Evolutionary conservation across 2,797 vertebrate genomes (phyloP).

Genomic region (Scolopax bukidnonensis): DNA sequence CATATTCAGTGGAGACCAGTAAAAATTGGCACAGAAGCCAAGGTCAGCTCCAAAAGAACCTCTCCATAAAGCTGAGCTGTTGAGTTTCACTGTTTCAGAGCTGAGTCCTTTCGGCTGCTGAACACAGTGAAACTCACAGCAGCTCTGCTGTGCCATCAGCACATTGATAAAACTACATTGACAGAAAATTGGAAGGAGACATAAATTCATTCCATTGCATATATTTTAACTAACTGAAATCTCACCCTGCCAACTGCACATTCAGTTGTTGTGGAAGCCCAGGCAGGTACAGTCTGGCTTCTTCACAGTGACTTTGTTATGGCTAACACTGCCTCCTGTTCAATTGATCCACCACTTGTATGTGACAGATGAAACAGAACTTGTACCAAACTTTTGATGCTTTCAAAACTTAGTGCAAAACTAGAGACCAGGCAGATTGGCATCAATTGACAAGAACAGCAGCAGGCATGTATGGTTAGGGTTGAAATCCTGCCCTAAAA

Average conservation of each 20-base stretch:
- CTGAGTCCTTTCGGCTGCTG: neutral
- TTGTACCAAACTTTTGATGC: accelerated
- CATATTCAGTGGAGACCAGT: neutral
- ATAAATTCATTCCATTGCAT: neutral
- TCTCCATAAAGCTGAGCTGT: neutral
- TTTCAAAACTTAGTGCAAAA: neutral
- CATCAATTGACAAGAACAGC: neutral
- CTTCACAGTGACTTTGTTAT: neutral
- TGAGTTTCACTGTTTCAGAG: neutral
- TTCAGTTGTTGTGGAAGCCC: neutral
- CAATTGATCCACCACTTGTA: conserved; percentile 28
- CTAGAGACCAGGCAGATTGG: neutral
- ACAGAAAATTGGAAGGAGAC: neutral
- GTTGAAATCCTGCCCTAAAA: conserved; percentile 47
- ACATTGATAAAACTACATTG: neutral
- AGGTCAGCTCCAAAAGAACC: neutral
- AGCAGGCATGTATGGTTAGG: neutral
- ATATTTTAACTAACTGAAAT: neutral
- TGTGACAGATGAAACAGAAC: neutral
- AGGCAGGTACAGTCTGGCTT: neutral
- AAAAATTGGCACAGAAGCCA: neutral
- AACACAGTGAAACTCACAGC: neutral
- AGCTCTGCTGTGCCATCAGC: neutral
- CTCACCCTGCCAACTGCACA: neutral
- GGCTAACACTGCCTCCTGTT: neutral